These are phyloP conservation scores for Helogale parvula DNA, from an alignment of 2,113 vertebrate species.

Conservation along the genomic window DNA sequence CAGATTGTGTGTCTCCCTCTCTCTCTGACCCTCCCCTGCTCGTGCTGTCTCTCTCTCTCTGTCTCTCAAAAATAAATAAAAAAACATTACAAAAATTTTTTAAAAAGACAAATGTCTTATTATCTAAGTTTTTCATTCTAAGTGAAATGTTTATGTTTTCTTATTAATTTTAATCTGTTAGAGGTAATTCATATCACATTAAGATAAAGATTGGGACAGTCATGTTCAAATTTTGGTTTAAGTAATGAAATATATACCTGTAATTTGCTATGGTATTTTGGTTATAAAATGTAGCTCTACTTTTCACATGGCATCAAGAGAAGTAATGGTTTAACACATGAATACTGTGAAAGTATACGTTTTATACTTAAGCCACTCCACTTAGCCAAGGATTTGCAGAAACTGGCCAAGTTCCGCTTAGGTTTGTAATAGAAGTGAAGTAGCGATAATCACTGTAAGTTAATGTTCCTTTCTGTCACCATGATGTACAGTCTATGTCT, in stretches of 20 bases:
- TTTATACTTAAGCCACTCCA: neutral
- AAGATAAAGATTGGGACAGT: conserved; percentile 19
- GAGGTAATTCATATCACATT: neutral
- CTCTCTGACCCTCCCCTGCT: too few species aligned
- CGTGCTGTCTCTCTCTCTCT: too few species aligned
- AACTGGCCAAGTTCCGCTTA: neutral
- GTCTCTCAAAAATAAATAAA: too few species aligned
- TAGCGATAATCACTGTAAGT: neutral
- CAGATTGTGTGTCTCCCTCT: too few species aligned
- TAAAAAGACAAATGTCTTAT: conserved; percentile 12
- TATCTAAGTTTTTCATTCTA: neutral
- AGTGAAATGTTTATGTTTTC: conserved; percentile 38
- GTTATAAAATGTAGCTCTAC: neutral
- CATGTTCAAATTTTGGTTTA: conserved; percentile 37
- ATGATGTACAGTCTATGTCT: neutral
- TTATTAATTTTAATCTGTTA: neutral
- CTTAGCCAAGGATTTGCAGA: neutral
- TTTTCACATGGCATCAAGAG: neutral
- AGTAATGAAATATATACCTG: neutral
- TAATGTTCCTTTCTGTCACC: neutral
- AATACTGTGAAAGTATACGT: neutral
- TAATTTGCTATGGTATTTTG: conserved; percentile 27
- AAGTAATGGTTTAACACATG: neutral
- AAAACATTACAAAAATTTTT: too few species aligned
- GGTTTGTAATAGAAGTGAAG: conserved; percentile 50